Percentiles rank a stretch among this genome's conserved stretches.
phyloP scores from a whole-genome alignment of 2,113 vertebrate genomes.

The Eidolon helvum region DNA sequence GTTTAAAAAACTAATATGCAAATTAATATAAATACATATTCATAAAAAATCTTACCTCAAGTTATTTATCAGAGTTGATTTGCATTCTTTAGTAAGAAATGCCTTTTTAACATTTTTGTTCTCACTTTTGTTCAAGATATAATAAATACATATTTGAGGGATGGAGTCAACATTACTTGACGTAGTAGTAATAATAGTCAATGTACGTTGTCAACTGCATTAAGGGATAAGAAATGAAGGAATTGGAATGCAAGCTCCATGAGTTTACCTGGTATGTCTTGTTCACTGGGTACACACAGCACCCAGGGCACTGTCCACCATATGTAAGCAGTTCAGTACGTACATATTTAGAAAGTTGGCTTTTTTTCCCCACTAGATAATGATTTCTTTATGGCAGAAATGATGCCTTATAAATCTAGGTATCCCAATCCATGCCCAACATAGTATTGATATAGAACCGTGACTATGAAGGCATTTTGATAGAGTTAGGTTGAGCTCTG shows the following conservation, averaged over 20 bases:
- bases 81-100: neutral
- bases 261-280: neutral
- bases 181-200: neutral
- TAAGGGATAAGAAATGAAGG: neutral
- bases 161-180: neutral
- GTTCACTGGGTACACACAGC: neutral
- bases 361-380: neutral
- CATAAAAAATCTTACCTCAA: neutral
- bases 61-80: neutral
- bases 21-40: neutral
- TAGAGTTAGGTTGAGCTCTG: accelerated
- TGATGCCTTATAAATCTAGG: neutral
- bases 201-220: neutral
- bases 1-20: neutral
- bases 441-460: accelerated
- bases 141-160: neutral
- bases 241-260: no score
- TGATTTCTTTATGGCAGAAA: neutral
- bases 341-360: neutral
- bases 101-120: neutral
- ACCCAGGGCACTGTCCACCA: accelerated
- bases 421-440: accelerated
- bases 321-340: neutral
- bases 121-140: neutral
- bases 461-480: neutral